Percentiles rank a stretch among this genome's conserved stretches.
Evolutionary conservation across 64 coral and sea anemone genomes (phyloP).

Genomic region (Platygyra sinensis): DNA sequence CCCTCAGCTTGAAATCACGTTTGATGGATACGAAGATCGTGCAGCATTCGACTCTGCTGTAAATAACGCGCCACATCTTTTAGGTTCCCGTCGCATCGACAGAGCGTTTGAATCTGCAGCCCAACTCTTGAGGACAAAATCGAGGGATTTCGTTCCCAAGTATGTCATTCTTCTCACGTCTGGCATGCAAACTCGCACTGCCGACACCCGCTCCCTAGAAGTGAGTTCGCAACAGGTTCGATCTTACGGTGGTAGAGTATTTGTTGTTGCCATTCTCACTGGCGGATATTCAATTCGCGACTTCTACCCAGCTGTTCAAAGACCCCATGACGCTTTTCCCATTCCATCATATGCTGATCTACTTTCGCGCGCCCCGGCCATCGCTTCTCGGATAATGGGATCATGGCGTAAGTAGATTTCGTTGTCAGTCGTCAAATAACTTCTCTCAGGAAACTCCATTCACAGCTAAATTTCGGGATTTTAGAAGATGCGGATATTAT

Average conservation of each 20-base stretch:
- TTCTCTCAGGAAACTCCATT: too few species aligned
- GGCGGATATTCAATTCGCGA: conserved; percentile 31
- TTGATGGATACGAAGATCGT: conserved; percentile 38
- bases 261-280: conserved; percentile 45
- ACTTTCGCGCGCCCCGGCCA: background rate
- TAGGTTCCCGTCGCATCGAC: conserved; percentile 55
- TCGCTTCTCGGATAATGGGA: conserved; percentile 22
- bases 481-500: too few species aligned
- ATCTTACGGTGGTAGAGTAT: conserved; percentile 36
- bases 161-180: conserved; percentile 64
- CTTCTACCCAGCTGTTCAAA: conserved; percentile 39
- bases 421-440: too few species aligned
- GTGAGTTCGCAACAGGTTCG: conserved; percentile 32
- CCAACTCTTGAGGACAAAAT: conserved; percentile 10
- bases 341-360: background rate
- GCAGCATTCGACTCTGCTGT: conserved; percentile 59
- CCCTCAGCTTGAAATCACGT: conserved; percentile 14
- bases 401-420: conserved; percentile 13
- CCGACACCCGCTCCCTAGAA: conserved; percentile 14
- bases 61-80: conserved; percentile 46
- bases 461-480: too few species aligned
- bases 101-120: conserved; percentile 58
- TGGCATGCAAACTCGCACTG: conserved; percentile 10
- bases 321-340: background rate
- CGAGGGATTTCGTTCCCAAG: conserved; percentile 46